Evolutionary conservation across 2,888 invertebrate species (phyloP).

Genomic region (Auanema freiburgensis): DNA sequence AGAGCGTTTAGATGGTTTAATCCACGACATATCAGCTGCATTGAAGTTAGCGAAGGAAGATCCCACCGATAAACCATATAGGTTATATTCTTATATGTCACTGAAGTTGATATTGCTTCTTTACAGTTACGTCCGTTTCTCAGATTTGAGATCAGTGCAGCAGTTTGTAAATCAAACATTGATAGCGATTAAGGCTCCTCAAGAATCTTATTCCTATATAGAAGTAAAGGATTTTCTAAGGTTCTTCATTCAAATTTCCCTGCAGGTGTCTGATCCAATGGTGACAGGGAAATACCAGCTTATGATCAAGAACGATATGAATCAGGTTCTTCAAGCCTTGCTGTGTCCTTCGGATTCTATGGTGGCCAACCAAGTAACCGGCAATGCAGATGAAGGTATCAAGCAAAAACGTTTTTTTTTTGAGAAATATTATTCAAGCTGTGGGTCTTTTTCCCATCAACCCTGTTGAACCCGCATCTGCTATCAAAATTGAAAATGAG

Average conservation of each 20-base stretch:
- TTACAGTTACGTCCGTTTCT: constrained; percentile 51
- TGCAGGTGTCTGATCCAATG: constrained; percentile 29
- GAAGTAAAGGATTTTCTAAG: constrained; percentile 11
- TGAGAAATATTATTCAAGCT: neutral
- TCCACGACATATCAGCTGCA: constrained; percentile 32
- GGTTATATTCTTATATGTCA: no score
- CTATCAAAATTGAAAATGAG: neutral
- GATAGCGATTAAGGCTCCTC: constrained; percentile 51
- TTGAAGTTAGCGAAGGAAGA: constrained; percentile 49
- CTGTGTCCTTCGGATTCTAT: constrained; percentile 14
- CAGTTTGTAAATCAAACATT: constrained; percentile 40
- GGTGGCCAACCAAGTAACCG: neutral
- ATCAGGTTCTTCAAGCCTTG: constrained; percentile 10
- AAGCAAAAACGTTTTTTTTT: neutral
- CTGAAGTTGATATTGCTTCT: no score
- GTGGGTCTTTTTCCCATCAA: no score
- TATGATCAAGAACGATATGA: constrained; percentile 13
- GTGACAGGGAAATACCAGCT: constrained; percentile 24
- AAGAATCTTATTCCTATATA: constrained; percentile 27
- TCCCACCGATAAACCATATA: constrained; percentile 53
- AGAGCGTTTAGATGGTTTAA: constrained; percentile 40
- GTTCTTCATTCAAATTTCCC: neutral
- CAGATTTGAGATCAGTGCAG: constrained; percentile 40
- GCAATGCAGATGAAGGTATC: neutral
- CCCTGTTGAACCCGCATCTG: no score